phyloP scores from a whole-genome alignment of 2,113 vertebrate genomes.

The Excalfactoria chinensis region DNA sequence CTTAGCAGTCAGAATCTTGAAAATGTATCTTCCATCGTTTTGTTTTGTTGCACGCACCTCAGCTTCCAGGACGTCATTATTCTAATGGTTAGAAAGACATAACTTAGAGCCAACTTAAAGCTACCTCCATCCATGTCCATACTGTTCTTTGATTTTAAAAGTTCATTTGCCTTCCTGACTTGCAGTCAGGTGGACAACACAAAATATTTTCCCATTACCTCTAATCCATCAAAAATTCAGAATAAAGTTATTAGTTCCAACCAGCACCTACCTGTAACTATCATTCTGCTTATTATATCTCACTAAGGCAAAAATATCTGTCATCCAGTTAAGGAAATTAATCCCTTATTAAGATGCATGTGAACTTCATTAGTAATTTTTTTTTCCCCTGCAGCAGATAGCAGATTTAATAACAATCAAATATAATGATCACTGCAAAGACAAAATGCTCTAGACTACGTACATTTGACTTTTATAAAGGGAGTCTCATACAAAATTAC shows the following conservation, averaged over 20 bases:
- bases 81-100: not conserved
- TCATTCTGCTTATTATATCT: conserved; percentile 94
- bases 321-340: conserved; percentile 81
- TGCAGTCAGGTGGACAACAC: not conserved
- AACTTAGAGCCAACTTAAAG: not conserved
- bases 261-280: conserved; percentile 92
- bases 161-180: not conserved
- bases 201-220: not conserved
- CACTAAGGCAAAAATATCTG: conserved; percentile 99
- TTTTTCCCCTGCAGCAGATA: not conserved
- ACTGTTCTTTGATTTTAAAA: not conserved
- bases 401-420: not conserved
- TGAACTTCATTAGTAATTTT: not conserved
- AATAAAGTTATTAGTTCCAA: not conserved
- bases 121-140: not conserved
- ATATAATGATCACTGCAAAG: not conserved
- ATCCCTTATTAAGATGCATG: not conserved
- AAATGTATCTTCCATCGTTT: not conserved
- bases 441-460: not conserved
- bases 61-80: not conserved
- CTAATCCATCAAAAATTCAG: not conserved
- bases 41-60: not conserved
- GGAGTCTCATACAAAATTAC: not conserved
- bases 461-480: not conserved
- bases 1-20: not conserved